Base-by-base conservation (phyloP, 2,113 vertebrate species). In the Leucoraja erinaceus region DNA sequence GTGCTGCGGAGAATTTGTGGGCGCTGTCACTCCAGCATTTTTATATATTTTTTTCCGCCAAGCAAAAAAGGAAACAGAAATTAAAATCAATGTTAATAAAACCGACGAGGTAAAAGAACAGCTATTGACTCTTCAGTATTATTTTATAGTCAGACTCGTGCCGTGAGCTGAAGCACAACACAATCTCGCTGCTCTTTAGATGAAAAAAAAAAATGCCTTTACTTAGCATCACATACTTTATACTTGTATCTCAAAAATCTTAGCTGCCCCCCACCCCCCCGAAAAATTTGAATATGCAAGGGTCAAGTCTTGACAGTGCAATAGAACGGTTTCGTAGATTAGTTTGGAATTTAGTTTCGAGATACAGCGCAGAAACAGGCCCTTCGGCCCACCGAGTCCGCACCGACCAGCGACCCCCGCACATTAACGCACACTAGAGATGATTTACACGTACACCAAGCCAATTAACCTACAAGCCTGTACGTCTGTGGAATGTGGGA, bases 21-120 rank as follows among this genome's bases (percentile, higher is more conserved):
- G 97, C 96, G 97, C 90, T 91, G 90, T 95, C 96, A 96, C 97
- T 97, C 97, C 97, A 97, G 97, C 97, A 97, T 94, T 96, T 97
- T 97, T 97, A 96, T n/a, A n/a, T n/a, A n/a, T 91, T n/a, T 47
- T 47, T 47, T 31, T 47, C 38, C 38, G 10, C 66, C 12, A 91
- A 28, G 66, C 38, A 66, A 91, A 91, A 33, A 47, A 91, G 96
- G 97, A 96, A 97, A 96, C 96, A 96, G 96, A 96, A 95, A 96
- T 47, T 47, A 97, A 98, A 99, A 98, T 99, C 97, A 97, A 98
- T 99, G 97, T 94, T 96, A 98, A 98, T 97, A 97, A 98, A 97
- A 98, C 98, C 98, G 97, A 98, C 96, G 96, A 97, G 96, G 97
- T 98, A 96, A 96, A 96, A 97, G 97, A 96, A 96, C 97, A 97